These are phyloP conservation scores for Thereva unica DNA, from an alignment of 2,888 invertebrate genomes.

Conservation along the genomic window DNA sequence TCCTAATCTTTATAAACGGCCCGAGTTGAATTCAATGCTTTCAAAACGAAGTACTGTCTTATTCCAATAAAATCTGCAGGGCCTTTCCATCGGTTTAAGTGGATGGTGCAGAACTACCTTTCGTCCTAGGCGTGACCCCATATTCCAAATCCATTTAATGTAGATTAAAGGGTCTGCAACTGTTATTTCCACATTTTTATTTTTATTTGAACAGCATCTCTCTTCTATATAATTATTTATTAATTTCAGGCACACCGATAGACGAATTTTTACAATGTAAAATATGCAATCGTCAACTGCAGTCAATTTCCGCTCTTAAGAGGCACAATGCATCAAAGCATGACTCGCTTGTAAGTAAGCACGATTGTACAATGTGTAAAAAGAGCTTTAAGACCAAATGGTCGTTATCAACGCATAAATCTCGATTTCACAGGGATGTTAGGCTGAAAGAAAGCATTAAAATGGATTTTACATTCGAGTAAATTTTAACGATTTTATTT, in stretches of 20 bases:
- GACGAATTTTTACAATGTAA: slow-evolving; percentile 48
- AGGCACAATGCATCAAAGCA: slow-evolving; percentile 56
- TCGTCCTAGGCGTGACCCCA: too few relatives aligned
- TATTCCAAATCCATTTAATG: too few relatives aligned
- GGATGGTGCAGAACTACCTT: too few relatives aligned
- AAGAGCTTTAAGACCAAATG: slow-evolving; percentile 58
- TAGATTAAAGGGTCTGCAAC: too few relatives aligned
- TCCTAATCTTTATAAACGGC: too few relatives aligned
- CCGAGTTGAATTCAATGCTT: too few relatives aligned
- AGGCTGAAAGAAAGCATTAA: slow-evolving; percentile 53
- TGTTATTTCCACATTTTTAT: too few relatives aligned
- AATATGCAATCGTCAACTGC: slow-evolving; percentile 52
- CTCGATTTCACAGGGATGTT: slow-evolving; percentile 54
- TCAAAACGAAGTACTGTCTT: too few relatives aligned
- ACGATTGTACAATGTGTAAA: slow-evolving; percentile 53
- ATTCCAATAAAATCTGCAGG: too few relatives aligned
- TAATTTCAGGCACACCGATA: slow-evolving; percentile 35
- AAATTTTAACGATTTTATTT: too few relatives aligned
- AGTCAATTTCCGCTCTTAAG: slow-evolving; percentile 53
- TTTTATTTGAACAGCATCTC: too few relatives aligned
- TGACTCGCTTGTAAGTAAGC: slow-evolving; percentile 51
- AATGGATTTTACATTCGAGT: slow-evolving; percentile 47
- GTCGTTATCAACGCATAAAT: slow-evolving; percentile 58
- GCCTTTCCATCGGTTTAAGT: too few relatives aligned
- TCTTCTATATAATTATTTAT: neutral